Evolutionary conservation across 2,797 vertebrate species (phyloP).

Genomic region (Okamejei kenojei): DNA sequence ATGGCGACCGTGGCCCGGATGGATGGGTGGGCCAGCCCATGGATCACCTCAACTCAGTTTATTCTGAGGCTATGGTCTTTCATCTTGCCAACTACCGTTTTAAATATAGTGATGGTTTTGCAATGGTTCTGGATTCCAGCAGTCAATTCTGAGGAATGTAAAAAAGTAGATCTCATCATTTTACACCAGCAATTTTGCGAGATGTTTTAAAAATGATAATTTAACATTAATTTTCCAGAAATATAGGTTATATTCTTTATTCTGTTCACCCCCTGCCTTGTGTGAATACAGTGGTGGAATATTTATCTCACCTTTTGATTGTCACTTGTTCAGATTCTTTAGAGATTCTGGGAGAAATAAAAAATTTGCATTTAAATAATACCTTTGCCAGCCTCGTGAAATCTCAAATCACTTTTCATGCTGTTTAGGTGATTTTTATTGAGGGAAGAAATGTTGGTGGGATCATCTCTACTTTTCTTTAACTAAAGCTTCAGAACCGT

Average conservation of each 20-base stretch:
- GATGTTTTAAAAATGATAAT: neutral
- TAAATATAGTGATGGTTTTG: neutral
- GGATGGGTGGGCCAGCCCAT: too few species aligned
- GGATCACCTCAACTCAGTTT: too few species aligned
- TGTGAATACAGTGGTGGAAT: neutral
- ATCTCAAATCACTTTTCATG: neutral
- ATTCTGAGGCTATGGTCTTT: neutral
- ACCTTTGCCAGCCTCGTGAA: neutral
- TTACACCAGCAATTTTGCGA: neutral
- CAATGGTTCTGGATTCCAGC: neutral
- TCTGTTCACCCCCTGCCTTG: neutral
- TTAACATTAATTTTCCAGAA: neutral
- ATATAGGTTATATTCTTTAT: neutral
- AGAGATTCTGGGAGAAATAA: neutral
- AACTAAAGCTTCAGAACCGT: neutral
- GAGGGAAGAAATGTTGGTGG: neutral
- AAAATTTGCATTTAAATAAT: neutral
- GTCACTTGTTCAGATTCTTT: neutral
- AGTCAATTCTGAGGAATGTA: neutral
- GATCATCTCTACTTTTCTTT: neutral
- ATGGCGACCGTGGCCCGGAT: too few species aligned
- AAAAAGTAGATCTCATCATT: neutral
- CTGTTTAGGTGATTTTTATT: neutral
- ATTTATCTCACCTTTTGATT: conserved; percentile 21
- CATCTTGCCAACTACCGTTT: neutral